These are phyloP conservation scores for Pyrocoelia pectoralis DNA, from an alignment of 2,888 invertebrate genomes.

Conservation along the genomic window DNA sequence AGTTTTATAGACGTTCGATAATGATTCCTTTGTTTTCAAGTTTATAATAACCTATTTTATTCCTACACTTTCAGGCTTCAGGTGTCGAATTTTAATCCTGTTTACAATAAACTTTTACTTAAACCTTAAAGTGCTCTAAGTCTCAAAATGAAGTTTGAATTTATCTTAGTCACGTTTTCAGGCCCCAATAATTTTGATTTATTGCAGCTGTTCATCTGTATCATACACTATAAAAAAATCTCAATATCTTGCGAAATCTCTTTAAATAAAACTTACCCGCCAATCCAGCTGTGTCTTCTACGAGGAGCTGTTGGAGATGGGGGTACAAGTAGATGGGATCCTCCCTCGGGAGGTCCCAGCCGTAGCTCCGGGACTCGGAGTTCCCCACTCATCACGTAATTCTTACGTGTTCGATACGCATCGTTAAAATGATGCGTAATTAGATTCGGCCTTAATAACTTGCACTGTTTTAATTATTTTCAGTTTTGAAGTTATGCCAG, in stretches of 20 bases:
- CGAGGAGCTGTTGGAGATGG: constrained; percentile 65
- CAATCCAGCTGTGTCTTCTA: constrained; percentile 79
- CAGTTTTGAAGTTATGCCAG: constrained; percentile 28
- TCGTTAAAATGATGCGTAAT: constrained; percentile 26
- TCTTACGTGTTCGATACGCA: constrained; percentile 25
- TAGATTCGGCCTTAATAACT: constrained; percentile 15
- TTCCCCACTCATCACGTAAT: constrained; percentile 62
- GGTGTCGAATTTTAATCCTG: no score
- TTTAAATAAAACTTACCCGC: constrained; percentile 67
- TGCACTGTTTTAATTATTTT: constrained; percentile 16
- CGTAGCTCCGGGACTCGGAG: constrained; percentile 75
- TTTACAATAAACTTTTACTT: no score
- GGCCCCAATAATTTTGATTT: neutral
- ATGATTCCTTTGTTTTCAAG: neutral
- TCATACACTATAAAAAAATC: neutral
- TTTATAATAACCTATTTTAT: neutral
- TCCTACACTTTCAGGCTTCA: neutral
- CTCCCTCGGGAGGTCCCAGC: constrained; percentile 66
- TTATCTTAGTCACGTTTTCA: neutral
- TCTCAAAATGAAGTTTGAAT: no score
- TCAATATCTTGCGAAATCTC: neutral
- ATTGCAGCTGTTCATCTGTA: neutral
- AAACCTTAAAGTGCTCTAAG: no score
- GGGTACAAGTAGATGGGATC: constrained; percentile 56
- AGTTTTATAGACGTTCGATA: neutral